Base-by-base conservation (phyloP, 2,888 invertebrate genomes). In the Euphydryas editha region DNA sequence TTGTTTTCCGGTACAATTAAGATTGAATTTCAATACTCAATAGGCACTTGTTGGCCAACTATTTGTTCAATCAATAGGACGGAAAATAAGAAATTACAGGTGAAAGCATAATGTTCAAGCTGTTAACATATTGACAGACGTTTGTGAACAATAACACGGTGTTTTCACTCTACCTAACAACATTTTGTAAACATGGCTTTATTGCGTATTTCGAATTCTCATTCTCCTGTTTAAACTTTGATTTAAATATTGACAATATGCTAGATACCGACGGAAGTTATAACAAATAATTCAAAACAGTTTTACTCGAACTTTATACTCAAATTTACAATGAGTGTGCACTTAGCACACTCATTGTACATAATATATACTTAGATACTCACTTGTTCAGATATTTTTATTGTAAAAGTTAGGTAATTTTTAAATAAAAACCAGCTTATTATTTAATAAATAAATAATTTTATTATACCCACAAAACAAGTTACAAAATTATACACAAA, bases 1-100 rank as follows among this genome's bases (percentile, higher is more conserved):
- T 87, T 84, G 87, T 88, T 90, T 90, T 87, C 90, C 87, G 86
- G 83, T 81, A 85, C 82, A 80, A 86, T 88, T 88, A 85, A 88
- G 87, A 88, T 90, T 88, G 84, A 81, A 81, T 89, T 90, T 87
- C 85, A 86, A 88, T 86, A 80, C 81, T 80, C 85, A 81, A 88
- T 89, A 85, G 84, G 76, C 70, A 65, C 67, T 75, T 67, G 75
- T 72, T 67, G 72, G 67, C 69, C 57, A 72, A 69, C 67, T 70
- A 71, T 77, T 73, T 69, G 74, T 73, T 67, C 69, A 72, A 75
- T 76, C 77, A 75, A 80, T 79, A 69, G 77, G 67, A 70, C 72
- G 75, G 81, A 76, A 79, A 82, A 78, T 73, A 73, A 73, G 76
- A 75, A 80, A 81, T 79, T 74, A 73, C 71, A 73, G 73, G 75